phyloP scores from a whole-genome alignment of 1,140 invertebrate genomes.

The Ephestia elutella region DNA sequence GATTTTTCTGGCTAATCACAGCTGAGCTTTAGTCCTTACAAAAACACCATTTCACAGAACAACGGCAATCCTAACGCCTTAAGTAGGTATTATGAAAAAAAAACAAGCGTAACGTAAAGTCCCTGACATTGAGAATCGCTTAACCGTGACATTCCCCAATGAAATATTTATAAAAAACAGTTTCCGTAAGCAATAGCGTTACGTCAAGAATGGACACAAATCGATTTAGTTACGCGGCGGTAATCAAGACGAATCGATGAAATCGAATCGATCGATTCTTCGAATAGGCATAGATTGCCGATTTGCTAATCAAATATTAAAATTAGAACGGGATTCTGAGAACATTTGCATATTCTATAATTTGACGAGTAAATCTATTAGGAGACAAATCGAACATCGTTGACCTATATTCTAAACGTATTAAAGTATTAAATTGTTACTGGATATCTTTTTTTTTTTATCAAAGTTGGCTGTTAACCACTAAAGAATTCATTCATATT shows the following conservation, averaged over 20 bases:
- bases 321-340: slow-evolving; percentile 19
- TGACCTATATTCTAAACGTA: not conserved
- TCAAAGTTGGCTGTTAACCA: no score
- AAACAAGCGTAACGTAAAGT: slow-evolving; percentile 6
- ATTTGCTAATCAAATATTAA: slow-evolving; percentile 41
- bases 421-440: slow-evolving; percentile 9
- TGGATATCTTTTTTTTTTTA: no score
- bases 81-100: not conserved
- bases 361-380: not conserved
- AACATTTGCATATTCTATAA: not conserved
- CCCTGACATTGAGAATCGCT: slow-evolving; percentile 29
- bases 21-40: no score
- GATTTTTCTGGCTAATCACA: no score
- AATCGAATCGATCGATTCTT: slow-evolving; percentile 32
- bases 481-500: no score
- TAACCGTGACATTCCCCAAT: slow-evolving; percentile 22
- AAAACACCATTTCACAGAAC: no score
- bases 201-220: slow-evolving; percentile 19
- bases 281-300: slow-evolving; percentile 16
- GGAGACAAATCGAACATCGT: not conserved
- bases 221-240: slow-evolving; percentile 28
- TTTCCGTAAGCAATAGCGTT: slow-evolving; percentile 26
- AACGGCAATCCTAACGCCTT: no score
- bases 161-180: slow-evolving; percentile 21
- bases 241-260: slow-evolving; percentile 28